These are phyloP conservation scores for Paraplagusia blochii DNA, from an alignment of 2,113 vertebrate genomes.

Conservation along the genomic window DNA sequence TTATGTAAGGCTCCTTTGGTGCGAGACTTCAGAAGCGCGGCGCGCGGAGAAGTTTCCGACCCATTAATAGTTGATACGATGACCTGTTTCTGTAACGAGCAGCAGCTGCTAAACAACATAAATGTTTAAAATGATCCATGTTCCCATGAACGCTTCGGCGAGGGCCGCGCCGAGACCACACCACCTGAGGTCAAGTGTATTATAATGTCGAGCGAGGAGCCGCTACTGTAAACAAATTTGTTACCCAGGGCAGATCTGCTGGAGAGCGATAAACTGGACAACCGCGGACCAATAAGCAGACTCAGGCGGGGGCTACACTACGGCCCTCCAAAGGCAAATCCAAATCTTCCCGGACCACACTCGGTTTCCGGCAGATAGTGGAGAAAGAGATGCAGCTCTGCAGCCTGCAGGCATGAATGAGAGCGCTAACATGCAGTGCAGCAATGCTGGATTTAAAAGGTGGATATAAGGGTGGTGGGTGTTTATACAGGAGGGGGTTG, in stretches of 20 bases:
- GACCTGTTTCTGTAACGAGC: conserved; percentile 29
- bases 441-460: conserved; percentile 45
- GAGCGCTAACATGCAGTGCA: conserved; percentile 44
- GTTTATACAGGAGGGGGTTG: conserved; percentile 31
- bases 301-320: conserved; percentile 24
- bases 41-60: background rate
- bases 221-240: conserved; percentile 46
- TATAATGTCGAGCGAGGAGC: conserved; percentile 31
- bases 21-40: conserved; percentile 18
- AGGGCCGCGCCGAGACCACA: conserved; percentile 15
- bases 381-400: conserved; percentile 28
- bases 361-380: conserved; percentile 40
- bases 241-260: conserved; percentile 41
- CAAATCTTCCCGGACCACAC: conserved; percentile 39
- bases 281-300: background rate
- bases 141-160: conserved; percentile 10
- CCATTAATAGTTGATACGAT: conserved; percentile 8
- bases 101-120: conserved; percentile 4
- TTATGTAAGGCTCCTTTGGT: background rate
- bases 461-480: conserved; percentile 34
- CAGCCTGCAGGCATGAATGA: conserved; percentile 36
- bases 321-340: conserved; percentile 47
- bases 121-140: conserved; percentile 38
- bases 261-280: conserved; percentile 45
- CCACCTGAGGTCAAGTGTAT: conserved; percentile 36